Conservation (phyloP, 2,113 vertebrate genomes). For the Cebus imitator region DNA sequence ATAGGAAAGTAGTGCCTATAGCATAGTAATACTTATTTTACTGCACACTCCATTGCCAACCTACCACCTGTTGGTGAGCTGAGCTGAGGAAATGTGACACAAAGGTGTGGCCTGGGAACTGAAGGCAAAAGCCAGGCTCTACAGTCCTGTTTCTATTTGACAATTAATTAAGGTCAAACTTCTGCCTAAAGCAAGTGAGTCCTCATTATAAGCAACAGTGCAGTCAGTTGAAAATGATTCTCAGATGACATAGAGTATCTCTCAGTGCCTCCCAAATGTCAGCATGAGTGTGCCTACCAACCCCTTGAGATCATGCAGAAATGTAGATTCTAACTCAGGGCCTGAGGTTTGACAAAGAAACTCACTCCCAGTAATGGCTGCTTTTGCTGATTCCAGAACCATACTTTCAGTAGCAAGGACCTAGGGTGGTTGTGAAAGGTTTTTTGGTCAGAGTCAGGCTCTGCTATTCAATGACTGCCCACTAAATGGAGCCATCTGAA, state of each 20-base stretch:
- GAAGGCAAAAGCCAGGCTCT: not conserved
- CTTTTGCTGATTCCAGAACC: fast-evolving
- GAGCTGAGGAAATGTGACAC: not conserved
- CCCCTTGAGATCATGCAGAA: not conserved
- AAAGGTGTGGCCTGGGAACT: not conserved
- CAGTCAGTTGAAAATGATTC: not conserved
- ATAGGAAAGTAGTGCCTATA: not conserved
- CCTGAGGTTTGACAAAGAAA: not conserved
- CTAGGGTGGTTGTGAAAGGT: fast-evolving
- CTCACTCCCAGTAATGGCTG: not conserved
- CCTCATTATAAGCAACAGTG: not conserved
- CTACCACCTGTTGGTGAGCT: not conserved
- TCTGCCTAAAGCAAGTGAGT: not conserved
- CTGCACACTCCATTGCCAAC: too few species aligned
- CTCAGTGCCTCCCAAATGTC: too few species aligned
- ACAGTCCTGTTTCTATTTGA: not conserved
- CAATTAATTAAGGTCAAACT: not conserved
- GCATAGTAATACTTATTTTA: not conserved
- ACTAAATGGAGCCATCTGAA: too few species aligned
- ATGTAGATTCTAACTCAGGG: not conserved
- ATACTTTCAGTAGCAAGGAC: too few species aligned
- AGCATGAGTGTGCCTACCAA: fast-evolving
- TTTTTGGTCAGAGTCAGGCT: not conserved
- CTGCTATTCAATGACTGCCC: not conserved
- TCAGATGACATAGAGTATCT: not conserved